phyloP scores from a whole-genome alignment of 2,113 vertebrate genomes.

The Capra hircus region DNA sequence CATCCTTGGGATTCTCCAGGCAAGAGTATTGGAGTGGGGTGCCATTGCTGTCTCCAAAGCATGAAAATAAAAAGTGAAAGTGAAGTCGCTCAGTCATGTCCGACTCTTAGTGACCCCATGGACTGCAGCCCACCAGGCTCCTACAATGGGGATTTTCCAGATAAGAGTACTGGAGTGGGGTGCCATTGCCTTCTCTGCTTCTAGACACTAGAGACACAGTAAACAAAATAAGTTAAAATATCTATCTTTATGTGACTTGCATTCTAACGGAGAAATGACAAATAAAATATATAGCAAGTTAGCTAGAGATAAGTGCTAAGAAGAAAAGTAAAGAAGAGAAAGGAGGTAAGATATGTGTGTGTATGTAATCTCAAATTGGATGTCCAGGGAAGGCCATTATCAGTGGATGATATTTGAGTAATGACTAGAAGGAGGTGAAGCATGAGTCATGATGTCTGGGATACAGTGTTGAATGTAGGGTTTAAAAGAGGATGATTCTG shows the following conservation, averaged over 20 bases:
- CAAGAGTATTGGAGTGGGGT: too few species aligned
- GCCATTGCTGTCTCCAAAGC: too few species aligned
- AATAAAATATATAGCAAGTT: not conserved
- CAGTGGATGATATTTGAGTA: not conserved
- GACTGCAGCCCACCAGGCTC: too few species aligned
- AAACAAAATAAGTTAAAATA: not conserved
- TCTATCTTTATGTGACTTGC: not conserved
- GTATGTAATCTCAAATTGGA: not conserved
- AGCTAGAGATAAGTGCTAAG: not conserved
- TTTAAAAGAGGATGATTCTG: not conserved
- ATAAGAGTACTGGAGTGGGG: too few species aligned
- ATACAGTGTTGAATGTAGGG: not conserved
- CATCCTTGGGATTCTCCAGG: too few species aligned
- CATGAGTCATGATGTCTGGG: not conserved
- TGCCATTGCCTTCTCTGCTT: too few species aligned
- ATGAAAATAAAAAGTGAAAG: too few species aligned
- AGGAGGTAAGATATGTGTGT: not conserved
- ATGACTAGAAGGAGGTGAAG: not conserved
- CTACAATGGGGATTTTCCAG: too few species aligned
- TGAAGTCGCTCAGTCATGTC: too few species aligned
- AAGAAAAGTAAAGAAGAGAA: not conserved
- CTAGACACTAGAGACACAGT: not conserved
- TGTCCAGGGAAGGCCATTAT: not conserved
- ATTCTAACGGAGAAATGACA: not conserved
- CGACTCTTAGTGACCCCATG: rapidly evolving